A percentile compares a stretch with the other conserved stretches of the same genome.
These are phyloP conservation scores for Halisarca cf. caerulea DNA, from an alignment of 37 sponge, comb jelly and placozoan species.

Conservation along the genomic window DNA sequence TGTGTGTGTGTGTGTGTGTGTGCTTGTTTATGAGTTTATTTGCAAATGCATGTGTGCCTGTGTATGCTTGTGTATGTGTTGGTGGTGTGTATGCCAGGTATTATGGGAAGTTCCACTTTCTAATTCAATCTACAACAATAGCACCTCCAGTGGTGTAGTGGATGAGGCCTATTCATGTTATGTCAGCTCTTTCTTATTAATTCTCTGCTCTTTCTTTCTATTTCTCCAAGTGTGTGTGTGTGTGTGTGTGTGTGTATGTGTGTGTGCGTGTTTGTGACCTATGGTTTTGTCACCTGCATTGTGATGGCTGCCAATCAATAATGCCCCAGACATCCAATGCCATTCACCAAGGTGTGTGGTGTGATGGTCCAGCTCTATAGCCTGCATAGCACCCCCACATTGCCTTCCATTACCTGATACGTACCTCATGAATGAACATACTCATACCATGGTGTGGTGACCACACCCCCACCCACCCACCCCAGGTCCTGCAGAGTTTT, in stretches of 20 bases:
- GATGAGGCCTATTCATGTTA: too few relatives aligned
- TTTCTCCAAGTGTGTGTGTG: conserved; percentile 32
- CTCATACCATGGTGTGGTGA: too few relatives aligned
- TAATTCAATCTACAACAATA: background rate
- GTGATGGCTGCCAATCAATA: background rate
- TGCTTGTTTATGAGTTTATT: background rate
- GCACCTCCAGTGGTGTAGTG: too few relatives aligned
- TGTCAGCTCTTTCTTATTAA: too few relatives aligned
- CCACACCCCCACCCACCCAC: too few relatives aligned
- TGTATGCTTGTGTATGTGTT: conserved; percentile 7
- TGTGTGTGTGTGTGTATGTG: conserved; percentile 37
- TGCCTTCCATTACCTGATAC: too few relatives aligned
- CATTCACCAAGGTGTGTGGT: too few relatives aligned
- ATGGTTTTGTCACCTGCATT: background rate
- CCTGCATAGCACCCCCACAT: too few relatives aligned
- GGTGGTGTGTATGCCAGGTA: background rate
- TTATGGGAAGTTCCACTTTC: background rate
- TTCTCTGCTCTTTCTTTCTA: too few relatives aligned
- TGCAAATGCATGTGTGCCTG: conserved; percentile 7
- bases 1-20: conserved; percentile 33
- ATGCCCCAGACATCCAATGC: background rate
- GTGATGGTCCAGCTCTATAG: too few relatives aligned
- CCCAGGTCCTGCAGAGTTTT: background rate
- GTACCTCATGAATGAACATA: too few relatives aligned
- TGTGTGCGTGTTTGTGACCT: conserved; percentile 29